Conservation (phyloP, 2,797 vertebrate genomes). For the Esox masquinongy region DNA sequence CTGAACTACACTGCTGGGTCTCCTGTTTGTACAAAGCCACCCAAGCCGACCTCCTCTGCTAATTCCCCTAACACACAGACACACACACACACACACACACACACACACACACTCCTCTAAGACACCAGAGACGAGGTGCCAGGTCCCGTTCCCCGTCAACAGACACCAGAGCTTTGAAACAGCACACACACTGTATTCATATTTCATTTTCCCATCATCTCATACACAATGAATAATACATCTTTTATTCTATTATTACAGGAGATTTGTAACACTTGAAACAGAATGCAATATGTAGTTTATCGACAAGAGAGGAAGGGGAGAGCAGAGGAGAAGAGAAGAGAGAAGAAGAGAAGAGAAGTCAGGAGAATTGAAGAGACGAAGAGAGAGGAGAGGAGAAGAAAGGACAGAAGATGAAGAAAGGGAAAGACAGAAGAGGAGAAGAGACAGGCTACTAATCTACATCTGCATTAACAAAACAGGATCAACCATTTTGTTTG, state of each 20-base stretch:
- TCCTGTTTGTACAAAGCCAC: conserved; percentile 7
- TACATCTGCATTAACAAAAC: not conserved
- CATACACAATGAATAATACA: conserved; percentile 72
- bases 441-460: conserved; percentile 58
- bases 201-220: conserved; percentile 56
- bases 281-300: conserved; percentile 73
- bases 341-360: too few species aligned
- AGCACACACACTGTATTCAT: conserved; percentile 43
- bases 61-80: not conserved
- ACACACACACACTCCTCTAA: not conserved
- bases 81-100: not conserved
- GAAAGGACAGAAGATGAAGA: not conserved
- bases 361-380: too few species aligned
- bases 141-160: not conserved
- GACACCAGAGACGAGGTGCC: conserved; percentile 4
- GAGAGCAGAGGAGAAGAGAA: too few species aligned
- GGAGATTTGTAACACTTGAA: conserved; percentile 76
- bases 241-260: conserved; percentile 76
- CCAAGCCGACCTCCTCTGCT: not conserved
- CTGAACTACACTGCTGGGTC: conserved; percentile 3
- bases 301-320: conserved; percentile 50
- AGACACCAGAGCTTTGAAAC: not conserved
- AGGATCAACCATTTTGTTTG: not conserved
- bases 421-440: conserved; percentile 36
- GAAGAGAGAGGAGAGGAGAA: conserved; percentile 9